Base-by-base conservation (phyloP, 2,888 invertebrate genomes). In the Piscicola geometra region DNA sequence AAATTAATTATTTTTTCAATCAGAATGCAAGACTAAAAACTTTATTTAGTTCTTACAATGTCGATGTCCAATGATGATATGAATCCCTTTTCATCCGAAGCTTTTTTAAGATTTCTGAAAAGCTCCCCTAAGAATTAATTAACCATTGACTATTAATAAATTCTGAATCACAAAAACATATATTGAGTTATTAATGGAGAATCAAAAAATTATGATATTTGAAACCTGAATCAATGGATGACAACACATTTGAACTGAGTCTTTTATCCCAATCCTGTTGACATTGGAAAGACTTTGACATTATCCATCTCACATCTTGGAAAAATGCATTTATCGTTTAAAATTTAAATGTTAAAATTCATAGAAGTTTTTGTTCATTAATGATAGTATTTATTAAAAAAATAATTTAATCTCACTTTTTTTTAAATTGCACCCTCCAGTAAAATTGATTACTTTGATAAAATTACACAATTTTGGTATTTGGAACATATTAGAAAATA, bases 51-150 rank as follows among this genome's bases (percentile, higher is more conserved):
- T 81, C 82, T 82, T 82, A 87, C 86, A 81, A 94, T 88, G 83
- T 94, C 93, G 12, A 94, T 88, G 85, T 94, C 94, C 35, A 93
- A 88, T 1, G 92, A 90, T 84, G 90, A 91, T 25, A 91, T 88
- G 80, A 88, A 88, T 25, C 89, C 89, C 76, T 88, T 88, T 56
- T 87, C 88, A 67, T 89, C 86, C 82, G 89, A 90, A 79, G 89
- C 89, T 81, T 89, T 89, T 76, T 92, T 91, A 64, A 93, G 81
- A 77, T 90, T 89, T 81, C 89, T 86, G 83, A 90, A 92, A 79
- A 93, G 88, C 81, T 90, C 89, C 78, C 89, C 89, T 75, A 89
- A 79, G 81, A 70, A 73, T 41, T 41, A 9, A 9, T 41, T 41
- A 9, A 5, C 5, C 15, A 41, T 9, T 41, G 15, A 15, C 15